These are phyloP conservation scores for Pardalotus punctatus DNA, from an alignment of 2,113 vertebrate species.

Conservation along the genomic window DNA sequence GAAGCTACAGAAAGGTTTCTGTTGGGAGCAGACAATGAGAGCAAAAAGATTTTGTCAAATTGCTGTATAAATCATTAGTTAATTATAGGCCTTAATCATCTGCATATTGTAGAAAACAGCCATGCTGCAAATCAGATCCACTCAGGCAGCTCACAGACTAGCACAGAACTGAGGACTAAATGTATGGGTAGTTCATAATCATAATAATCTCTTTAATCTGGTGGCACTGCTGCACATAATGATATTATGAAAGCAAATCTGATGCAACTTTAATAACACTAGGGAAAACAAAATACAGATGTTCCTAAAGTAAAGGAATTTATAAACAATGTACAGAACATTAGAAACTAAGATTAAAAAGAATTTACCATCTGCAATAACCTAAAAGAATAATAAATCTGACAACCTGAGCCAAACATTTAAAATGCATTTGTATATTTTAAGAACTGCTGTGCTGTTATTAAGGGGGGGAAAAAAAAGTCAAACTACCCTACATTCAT, in stretches of 20 bases:
- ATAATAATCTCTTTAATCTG: background rate
- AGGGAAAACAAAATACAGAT: background rate
- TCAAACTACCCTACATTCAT: background rate
- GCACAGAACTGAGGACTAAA: background rate
- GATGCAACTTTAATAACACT: background rate
- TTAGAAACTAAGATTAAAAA: background rate
- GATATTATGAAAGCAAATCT: background rate
- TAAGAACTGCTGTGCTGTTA: background rate
- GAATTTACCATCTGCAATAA: background rate
- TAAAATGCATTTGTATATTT: background rate
- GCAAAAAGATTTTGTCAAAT: background rate
- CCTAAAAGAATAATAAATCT: background rate
- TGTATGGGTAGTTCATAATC: background rate
- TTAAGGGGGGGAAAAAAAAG: background rate
- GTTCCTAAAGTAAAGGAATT: background rate
- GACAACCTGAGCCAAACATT: background rate
- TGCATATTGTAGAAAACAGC: background rate
- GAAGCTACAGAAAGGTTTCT: background rate
- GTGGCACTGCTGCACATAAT: background rate
- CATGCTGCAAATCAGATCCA: background rate
- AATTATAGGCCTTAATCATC: slow-evolving; percentile 7
- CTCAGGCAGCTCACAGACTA: background rate
- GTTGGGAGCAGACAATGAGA: background rate
- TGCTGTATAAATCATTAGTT: slow-evolving; percentile 3
- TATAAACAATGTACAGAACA: background rate